Evolutionary conservation across 2,797 vertebrate species (phyloP).

Genomic region (Syncerus caffer): DNA sequence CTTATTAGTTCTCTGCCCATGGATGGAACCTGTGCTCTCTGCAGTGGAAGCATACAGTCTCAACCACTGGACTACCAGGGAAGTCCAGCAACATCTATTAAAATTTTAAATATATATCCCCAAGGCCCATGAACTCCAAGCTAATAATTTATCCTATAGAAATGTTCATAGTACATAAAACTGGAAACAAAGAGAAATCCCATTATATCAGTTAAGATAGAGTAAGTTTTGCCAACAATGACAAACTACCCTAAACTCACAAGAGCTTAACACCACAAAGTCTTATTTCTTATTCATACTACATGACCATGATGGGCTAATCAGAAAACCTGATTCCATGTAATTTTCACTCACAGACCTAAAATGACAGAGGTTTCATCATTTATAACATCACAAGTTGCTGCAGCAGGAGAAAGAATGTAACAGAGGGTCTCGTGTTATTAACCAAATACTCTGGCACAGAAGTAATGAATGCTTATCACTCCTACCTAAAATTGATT

Average conservation of each 20-base stretch:
- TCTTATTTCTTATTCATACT: not conserved
- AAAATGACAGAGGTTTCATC: not conserved
- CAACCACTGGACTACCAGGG: not conserved
- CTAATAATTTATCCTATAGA: not conserved
- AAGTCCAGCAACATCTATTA: not conserved
- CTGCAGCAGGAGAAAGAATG: not conserved
- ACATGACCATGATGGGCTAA: not conserved
- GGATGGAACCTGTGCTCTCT: not conserved
- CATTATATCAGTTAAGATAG: not conserved
- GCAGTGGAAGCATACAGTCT: not conserved
- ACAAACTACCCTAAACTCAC: not conserved
- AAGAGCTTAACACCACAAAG: not conserved
- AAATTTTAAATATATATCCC: not conserved
- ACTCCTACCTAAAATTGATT: not conserved
- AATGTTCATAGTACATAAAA: not conserved
- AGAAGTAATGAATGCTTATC: not conserved
- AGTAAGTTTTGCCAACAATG: not conserved
- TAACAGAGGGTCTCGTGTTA: not conserved
- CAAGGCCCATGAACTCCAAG: not conserved
- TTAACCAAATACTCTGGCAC: not conserved
- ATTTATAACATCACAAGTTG: not conserved
- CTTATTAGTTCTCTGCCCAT: not conserved
- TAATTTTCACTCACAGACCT: not conserved
- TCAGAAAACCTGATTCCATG: not conserved
- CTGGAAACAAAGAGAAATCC: not conserved